Evolutionary conservation across 2,113 vertebrate species (phyloP).

Genomic region (Panurus biarmicus): DNA sequence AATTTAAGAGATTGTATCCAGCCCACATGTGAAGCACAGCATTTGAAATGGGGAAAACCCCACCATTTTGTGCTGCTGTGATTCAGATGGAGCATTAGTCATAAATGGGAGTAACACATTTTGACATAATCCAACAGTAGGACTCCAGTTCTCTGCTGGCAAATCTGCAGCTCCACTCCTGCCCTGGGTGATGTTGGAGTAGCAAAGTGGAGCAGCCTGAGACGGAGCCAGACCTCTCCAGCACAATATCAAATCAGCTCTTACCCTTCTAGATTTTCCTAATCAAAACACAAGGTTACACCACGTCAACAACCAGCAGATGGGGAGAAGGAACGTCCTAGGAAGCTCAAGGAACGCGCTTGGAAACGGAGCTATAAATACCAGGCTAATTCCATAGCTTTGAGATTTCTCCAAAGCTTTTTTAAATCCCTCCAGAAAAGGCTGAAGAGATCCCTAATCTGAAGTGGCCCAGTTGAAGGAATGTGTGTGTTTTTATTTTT

Average conservation of each 20-base stretch:
- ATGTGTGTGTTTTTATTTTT: not conserved
- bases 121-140: slow-evolving; percentile 7
- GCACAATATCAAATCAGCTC: not conserved
- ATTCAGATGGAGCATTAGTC: slow-evolving; percentile 5
- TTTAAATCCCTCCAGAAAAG: slow-evolving; percentile 50
- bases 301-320: slow-evolving; percentile 52
- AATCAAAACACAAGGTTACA: slow-evolving; percentile 17
- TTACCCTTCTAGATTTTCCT: not conserved
- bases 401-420: slow-evolving; percentile 54
- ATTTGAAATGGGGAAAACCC: not conserved
- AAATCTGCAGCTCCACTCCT: not conserved
- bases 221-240: slow-evolving; percentile 22
- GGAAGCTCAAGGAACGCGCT: slow-evolving; percentile 35
- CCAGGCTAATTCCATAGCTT: slow-evolving; percentile 61
- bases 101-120: not conserved
- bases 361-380: slow-evolving; percentile 55
- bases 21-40: not conserved
- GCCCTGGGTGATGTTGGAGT: slow-evolving; percentile 1
- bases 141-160: not conserved
- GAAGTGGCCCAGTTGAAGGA: slow-evolving; percentile 31
- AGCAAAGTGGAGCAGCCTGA: not conserved
- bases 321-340: slow-evolving; percentile 8
- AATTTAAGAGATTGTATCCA: not conserved
- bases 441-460: slow-evolving; percentile 51
- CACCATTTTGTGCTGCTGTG: not conserved